Evolutionary conservation across 1,140 invertebrate genomes (phyloP), one percentile per base, ranked within the genome.

Genomic region (Mylabris phalerata): DNA sequence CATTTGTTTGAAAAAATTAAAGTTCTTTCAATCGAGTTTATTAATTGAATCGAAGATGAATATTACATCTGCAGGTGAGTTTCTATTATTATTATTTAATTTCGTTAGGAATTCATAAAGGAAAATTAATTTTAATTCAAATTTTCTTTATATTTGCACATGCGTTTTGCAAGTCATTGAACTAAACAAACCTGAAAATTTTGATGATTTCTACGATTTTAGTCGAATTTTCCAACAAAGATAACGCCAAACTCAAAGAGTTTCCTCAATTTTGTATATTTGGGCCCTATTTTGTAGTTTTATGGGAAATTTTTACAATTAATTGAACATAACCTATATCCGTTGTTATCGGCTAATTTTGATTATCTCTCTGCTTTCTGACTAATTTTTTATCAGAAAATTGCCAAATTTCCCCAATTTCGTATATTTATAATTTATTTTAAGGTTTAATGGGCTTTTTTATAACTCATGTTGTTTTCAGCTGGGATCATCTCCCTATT

Each of bases 401-500:
- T 19, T 19, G 1, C 19, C 19, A 19, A 19, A 19, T 19, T 13
- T 13, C 13, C 1, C 13, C 13, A 13, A 13, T 13, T 19, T 19
- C 19, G 19, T 19, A 19, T 19, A 19, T 19, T 19, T 19, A 19
- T 2, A 19, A 19, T 19, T 19, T 19, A 19, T 19, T 19, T 19
- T 19, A 1, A 2, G 19, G 19, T 19, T 1, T 2, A 19, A 19
- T 19, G 19, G 19, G 19, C 19, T 1, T 19, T 19, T 27, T 55
- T 55, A 42, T 39, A 6, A 50, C 39, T 9, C 2, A 25, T 25
- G 3, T 39, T 55, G 24, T 9, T 66, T 63, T 61, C 81, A 81
- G 92, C 92, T 69, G 96, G 95, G 69, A 94, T 98, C 62, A 93
- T 98, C 67, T 93, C 95, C 73, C 84, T 98, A 59, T 79, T 98